Conservation (phyloP, 2,888 invertebrate species). For the Orchesellides sinensis region DNA sequence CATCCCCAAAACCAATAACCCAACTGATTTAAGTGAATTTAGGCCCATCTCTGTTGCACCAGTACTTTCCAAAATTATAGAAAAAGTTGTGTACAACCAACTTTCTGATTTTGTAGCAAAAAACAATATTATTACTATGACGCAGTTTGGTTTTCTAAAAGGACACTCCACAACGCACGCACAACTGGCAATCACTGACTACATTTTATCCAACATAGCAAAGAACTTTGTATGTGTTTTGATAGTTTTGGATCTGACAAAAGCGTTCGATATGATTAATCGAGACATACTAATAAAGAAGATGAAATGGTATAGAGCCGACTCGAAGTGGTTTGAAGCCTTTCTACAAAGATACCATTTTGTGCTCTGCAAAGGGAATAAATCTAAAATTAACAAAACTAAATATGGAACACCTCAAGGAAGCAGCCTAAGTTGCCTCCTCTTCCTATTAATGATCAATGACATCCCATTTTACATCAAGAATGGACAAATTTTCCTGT, state of each 20-base stretch:
- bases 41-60: constrained; percentile 11
- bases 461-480: background rate
- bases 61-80: constrained; percentile 4
- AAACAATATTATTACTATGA: background rate
- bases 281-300: constrained; percentile 11
- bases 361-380: background rate
- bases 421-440: background rate
- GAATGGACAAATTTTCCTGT: too few species aligned
- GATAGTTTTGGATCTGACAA: background rate
- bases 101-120: background rate
- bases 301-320: constrained; percentile 10
- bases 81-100: constrained; percentile 8
- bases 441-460: background rate
- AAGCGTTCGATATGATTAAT: constrained; percentile 34
- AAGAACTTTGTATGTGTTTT: background rate
- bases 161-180: background rate
- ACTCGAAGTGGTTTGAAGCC: constrained; percentile 13
- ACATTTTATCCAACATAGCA: background rate
- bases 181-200: background rate
- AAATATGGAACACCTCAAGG: background rate
- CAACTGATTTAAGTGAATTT: background rate
- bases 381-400: background rate
- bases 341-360: background rate
- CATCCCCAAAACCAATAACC: background rate
- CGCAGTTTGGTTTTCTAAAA: too few species aligned